Percentiles rank a stretch among this genome's conserved stretches.
Evolutionary conservation across 2,797 vertebrate species (phyloP).

Genomic region (Hemitrygon akajei): DNA sequence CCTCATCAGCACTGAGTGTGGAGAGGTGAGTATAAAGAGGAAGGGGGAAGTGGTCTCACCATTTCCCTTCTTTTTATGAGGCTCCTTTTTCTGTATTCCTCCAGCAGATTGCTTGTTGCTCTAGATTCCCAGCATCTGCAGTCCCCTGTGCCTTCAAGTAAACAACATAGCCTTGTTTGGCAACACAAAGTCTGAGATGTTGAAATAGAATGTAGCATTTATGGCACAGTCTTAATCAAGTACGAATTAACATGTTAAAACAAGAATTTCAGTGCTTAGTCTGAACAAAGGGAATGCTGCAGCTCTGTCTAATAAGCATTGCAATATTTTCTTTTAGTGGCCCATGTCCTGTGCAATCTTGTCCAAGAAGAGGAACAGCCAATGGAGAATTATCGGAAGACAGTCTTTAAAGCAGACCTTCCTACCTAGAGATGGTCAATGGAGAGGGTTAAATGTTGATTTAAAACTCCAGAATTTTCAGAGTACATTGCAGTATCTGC

Average conservation of each 20-base stretch:
- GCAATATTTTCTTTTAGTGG: not conserved
- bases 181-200: not conserved
- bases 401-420: no score
- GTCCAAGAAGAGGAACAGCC: not conserved
- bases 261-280: not conserved
- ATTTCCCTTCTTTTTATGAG: no score
- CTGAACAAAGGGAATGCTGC: not conserved
- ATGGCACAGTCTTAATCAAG: not conserved
- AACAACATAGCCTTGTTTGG: not conserved
- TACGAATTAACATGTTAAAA: not conserved
- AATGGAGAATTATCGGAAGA: not conserved
- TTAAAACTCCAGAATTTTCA: not conserved
- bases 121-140: no score
- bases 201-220: not conserved
- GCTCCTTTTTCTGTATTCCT: no score
- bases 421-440: no score
- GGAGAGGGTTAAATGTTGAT: no score
- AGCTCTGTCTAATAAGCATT: not conserved
- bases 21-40: no score
- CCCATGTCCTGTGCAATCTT: not conserved
- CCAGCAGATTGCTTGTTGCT: no score
- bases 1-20: no score
- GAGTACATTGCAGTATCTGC: not conserved
- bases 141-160: no score
- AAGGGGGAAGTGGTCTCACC: no score